These are phyloP conservation scores for Geothlypis trichas DNA, from an alignment of 2,113 vertebrate genomes.

Conservation along the genomic window DNA sequence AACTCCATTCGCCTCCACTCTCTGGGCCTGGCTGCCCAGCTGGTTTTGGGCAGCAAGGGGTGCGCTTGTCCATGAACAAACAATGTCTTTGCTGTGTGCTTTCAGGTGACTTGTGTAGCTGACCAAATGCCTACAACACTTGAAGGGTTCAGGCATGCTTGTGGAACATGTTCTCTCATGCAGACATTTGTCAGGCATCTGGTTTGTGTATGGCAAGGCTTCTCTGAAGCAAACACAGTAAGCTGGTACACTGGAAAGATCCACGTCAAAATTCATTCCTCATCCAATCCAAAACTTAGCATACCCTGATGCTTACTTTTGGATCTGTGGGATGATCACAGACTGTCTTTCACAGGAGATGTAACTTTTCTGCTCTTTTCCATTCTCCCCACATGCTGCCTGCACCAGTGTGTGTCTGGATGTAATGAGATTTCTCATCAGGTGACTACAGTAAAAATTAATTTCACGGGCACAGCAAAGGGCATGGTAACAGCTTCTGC, in stretches of 20 bases:
- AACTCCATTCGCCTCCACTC: neutral
- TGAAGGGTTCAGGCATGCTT: neutral
- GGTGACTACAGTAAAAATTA: accelerated
- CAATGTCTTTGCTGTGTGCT: neutral
- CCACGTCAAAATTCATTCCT: neutral
- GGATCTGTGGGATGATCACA: neutral
- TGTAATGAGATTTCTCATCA: neutral
- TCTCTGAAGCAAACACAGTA: neutral
- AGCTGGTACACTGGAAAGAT: neutral
- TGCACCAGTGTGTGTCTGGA: neutral
- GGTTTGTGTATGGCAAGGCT: neutral
- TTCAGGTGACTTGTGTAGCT: neutral
- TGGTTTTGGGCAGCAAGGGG: neutral
- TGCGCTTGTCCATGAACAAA: neutral
- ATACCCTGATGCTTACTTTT: neutral
- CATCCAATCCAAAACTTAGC: neutral
- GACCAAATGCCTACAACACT: neutral
- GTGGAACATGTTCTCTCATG: neutral
- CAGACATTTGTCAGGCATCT: neutral
- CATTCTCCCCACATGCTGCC: neutral
- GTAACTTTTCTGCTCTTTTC: neutral
- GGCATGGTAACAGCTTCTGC: neutral
- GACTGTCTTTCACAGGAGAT: accelerated
- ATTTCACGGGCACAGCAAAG: neutral
- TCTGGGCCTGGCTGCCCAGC: neutral